These are phyloP conservation scores for Caenorhabditis becei DNA, from an alignment of 2,888 invertebrate genomes.

Conservation along the genomic window DNA sequence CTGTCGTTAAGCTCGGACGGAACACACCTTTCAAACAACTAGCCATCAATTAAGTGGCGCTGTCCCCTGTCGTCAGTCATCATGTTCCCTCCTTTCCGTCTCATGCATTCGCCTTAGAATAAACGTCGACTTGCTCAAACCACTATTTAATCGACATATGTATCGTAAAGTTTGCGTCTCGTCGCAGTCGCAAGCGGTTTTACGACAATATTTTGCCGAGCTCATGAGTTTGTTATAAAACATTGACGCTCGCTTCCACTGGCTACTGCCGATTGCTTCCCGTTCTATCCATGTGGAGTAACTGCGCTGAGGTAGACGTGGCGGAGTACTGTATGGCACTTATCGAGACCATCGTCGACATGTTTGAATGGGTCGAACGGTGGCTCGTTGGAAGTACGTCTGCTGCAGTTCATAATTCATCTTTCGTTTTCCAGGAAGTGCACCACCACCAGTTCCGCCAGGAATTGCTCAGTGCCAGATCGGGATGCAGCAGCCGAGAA, in stretches of 20 bases:
- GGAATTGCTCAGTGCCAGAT: conserved; percentile 45
- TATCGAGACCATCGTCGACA: background rate
- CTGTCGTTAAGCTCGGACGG: conserved; percentile 30
- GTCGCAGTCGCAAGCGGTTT: conserved; percentile 9
- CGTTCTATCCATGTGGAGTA: conserved; percentile 24
- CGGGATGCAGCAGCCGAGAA: conserved; percentile 29
- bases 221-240: conserved; percentile 37
- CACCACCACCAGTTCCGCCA: conserved; percentile 29
- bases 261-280: background rate
- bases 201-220: conserved; percentile 21
- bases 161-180: conserved; percentile 50
- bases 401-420: background rate
- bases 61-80: background rate
- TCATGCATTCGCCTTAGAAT: background rate
- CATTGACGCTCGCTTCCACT: conserved; percentile 2
- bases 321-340: conserved; percentile 11
- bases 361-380: conserved; percentile 8
- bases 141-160: conserved; percentile 45
- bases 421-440: conserved; percentile 30
- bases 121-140: conserved; percentile 16
- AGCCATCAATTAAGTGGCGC: conserved; percentile 26
- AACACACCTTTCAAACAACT: conserved; percentile 22
- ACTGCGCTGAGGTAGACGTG: conserved; percentile 21
- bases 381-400: conserved; percentile 6
- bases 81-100: background rate